A percentile compares a stretch with the other conserved stretches of the same genome.
Evolutionary conservation across 1,140 invertebrate species (phyloP).

Genomic region (Conus betulinus): DNA sequence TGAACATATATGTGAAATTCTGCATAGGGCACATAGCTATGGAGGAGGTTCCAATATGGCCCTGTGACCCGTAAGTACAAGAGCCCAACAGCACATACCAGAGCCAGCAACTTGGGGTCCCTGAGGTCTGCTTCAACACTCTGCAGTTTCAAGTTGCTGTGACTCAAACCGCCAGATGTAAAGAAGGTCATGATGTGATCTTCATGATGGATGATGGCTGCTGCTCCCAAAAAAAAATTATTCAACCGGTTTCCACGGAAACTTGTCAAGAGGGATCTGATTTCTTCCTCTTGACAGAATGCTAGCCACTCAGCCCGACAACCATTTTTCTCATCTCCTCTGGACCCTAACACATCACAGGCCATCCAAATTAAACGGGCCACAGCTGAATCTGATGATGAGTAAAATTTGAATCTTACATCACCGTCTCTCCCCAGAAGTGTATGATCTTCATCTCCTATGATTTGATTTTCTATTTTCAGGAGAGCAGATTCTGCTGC

Average conservation of each 20-base stretch:
- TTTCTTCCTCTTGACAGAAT: slow-evolving; percentile 26
- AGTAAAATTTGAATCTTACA: too few relatives aligned
- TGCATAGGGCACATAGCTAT: slow-evolving; percentile 4
- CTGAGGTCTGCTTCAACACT: slow-evolving; percentile 37
- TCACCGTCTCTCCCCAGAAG: too few relatives aligned
- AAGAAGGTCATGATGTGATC: slow-evolving; percentile 42
- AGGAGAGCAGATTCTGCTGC: too few relatives aligned
- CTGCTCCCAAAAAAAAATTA: slow-evolving; percentile 45
- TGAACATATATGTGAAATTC: slow-evolving; percentile 14
- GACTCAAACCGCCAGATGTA: slow-evolving; percentile 16
- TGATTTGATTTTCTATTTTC: too few relatives aligned
- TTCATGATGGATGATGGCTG: slow-evolving; percentile 26
- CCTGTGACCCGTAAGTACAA: slow-evolving; percentile 8
- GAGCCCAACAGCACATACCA: neutral
- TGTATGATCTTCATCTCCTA: too few relatives aligned
- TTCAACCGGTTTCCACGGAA: slow-evolving; percentile 48
- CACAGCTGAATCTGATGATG: slow-evolving; percentile 29
- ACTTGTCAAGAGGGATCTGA: slow-evolving; percentile 38
- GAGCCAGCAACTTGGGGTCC: neutral
- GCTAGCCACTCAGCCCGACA: slow-evolving; percentile 42
- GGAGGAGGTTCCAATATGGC: slow-evolving; percentile 35
- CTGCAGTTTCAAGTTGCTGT: slow-evolving; percentile 40
- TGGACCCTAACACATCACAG: slow-evolving; percentile 41
- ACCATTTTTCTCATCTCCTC: slow-evolving; percentile 49
- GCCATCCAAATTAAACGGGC: slow-evolving; percentile 21